A percentile compares a stretch with the other conserved stretches of the same genome.
Conservation (phyloP, 2,797 vertebrate genomes). For the Oryzias dopingdopingensis region DNA sequence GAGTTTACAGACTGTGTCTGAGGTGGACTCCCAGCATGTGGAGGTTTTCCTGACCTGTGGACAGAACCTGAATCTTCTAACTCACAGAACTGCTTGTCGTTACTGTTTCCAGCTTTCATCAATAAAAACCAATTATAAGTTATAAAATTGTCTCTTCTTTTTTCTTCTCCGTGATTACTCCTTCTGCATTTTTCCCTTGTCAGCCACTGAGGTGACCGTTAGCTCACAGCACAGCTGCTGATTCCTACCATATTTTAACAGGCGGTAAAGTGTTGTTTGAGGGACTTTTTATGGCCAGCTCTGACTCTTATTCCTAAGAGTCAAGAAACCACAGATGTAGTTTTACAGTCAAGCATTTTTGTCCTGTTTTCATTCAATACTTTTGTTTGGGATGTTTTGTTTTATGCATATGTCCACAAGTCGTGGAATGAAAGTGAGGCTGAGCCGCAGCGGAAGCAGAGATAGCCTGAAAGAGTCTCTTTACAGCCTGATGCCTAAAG, state of each 20-base stretch:
- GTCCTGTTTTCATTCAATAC: neutral
- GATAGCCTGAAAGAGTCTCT: neutral
- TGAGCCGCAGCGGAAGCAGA: constrained; percentile 12
- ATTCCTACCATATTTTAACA: constrained; percentile 65
- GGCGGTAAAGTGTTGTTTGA: constrained; percentile 60
- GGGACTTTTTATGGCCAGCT: constrained; percentile 44
- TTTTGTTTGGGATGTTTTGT: constrained; percentile 27
- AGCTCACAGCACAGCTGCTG: constrained; percentile 37
- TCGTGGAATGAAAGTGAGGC: neutral
- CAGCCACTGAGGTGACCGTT: constrained; percentile 51
- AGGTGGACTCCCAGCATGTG: constrained; percentile 28
- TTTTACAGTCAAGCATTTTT: constrained; percentile 1
- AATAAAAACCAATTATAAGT: constrained; percentile 49
- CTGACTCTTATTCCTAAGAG: constrained; percentile 48
- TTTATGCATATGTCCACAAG: constrained; percentile 17
- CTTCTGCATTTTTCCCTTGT: constrained; percentile 31
- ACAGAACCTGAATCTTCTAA: constrained; percentile 21
- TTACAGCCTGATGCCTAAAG: no score
- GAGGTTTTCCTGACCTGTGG: constrained; percentile 4
- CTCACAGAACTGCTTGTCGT: constrained; percentile 49
- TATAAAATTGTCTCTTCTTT: constrained; percentile 30
- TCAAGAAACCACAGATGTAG: constrained; percentile 33
- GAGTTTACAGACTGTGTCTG: constrained; percentile 22
- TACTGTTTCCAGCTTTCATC: constrained; percentile 52
- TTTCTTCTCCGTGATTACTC: constrained; percentile 33